A percentile compares a stretch with the other conserved stretches of the same genome.
These are phyloP conservation scores for Tokudaia muenninki DNA, from an alignment of 2,797 vertebrate species.

Conservation along the genomic window DNA sequence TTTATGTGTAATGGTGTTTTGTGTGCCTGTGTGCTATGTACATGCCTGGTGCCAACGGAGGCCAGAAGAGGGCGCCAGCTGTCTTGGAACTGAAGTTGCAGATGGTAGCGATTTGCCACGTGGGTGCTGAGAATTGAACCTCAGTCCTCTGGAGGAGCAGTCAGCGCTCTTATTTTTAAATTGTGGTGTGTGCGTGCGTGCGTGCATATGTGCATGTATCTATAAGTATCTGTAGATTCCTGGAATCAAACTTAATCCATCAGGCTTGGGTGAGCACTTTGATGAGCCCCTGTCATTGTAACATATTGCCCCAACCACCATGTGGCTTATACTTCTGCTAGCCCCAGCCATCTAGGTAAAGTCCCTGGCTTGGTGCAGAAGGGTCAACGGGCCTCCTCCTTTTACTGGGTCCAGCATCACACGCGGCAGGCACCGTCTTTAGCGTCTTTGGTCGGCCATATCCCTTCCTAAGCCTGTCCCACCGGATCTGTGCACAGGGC, in stretches of 20 bases:
- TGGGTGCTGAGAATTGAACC: not conserved
- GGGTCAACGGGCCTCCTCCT: fast-evolving
- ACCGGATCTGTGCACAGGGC: not conserved
- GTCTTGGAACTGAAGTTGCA: not conserved
- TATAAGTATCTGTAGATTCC: not conserved
- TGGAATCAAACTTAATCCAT: too few species aligned
- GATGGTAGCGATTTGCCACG: not conserved
- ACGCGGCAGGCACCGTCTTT: not conserved
- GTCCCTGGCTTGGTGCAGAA: not conserved
- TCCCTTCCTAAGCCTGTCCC: not conserved
- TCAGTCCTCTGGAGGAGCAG: not conserved
- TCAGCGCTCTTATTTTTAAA: not conserved
- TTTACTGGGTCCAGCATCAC: fast-evolving
- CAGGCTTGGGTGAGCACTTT: not conserved
- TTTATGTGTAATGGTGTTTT: not conserved
- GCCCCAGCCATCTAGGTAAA: not conserved
- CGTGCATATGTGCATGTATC: not conserved
- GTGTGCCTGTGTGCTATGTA: not conserved
- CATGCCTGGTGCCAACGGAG: fast-evolving
- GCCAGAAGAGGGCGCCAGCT: not conserved
- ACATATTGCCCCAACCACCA: fast-evolving
- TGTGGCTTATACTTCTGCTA: fast-evolving
- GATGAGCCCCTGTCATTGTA: not conserved
- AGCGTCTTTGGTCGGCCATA: not conserved
- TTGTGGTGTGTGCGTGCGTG: not conserved